These are phyloP conservation scores for Heteropelma amictum DNA, from an alignment of 2,888 invertebrate genomes.

Conservation along the genomic window DNA sequence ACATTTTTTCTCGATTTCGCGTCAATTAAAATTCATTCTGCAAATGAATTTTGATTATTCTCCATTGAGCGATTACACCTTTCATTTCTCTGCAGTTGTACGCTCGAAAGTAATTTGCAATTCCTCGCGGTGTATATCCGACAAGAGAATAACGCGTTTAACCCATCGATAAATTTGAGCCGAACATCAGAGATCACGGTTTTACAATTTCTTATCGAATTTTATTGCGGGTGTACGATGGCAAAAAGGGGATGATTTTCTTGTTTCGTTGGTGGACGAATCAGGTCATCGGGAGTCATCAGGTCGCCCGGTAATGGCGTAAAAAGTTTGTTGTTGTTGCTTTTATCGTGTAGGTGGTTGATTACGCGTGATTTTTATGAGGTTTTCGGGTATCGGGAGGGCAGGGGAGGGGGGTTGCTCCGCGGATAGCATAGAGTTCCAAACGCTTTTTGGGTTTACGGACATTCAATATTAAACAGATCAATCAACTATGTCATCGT, in stretches of 20 bases:
- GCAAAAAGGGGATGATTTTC: neutral
- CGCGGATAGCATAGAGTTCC: constrained; percentile 77
- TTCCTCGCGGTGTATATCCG: neutral
- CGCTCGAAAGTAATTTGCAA: neutral
- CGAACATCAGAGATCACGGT: neutral
- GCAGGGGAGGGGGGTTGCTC: constrained; percentile 59
- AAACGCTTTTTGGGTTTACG: constrained; percentile 78
- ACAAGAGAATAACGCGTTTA: neutral
- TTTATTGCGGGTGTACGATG: constrained; percentile 14
- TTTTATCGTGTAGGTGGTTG: constrained; percentile 37
- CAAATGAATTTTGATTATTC: neutral
- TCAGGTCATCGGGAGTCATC: constrained; percentile 48
- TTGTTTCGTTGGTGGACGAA: constrained; percentile 42
- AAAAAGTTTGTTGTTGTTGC: constrained; percentile 50
- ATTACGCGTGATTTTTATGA: constrained; percentile 35
- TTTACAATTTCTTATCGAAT: neutral
- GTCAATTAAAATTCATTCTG: neutral
- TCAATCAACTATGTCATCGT: constrained; percentile 77
- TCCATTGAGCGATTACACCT: neutral
- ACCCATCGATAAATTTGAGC: neutral
- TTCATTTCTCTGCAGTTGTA: neutral
- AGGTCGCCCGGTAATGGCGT: constrained; percentile 41
- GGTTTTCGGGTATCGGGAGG: constrained; percentile 41
- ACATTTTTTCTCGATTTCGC: neutral
- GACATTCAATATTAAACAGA: constrained; percentile 78